A percentile compares a stretch with the other conserved stretches of the same genome.
Evolutionary conservation across 2,888 invertebrate species (phyloP).

Genomic region (Smittia sp.): DNA sequence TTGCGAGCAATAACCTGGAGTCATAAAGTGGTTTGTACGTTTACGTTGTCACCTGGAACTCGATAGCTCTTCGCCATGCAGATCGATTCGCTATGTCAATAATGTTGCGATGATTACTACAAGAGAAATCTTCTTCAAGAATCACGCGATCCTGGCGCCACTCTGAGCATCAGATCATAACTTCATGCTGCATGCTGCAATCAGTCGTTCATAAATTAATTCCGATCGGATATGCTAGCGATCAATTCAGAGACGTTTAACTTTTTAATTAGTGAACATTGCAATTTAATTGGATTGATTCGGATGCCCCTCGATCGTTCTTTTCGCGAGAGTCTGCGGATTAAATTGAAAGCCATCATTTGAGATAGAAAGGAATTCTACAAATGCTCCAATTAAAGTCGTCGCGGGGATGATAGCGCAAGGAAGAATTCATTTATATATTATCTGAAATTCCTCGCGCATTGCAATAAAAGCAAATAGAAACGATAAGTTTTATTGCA

Average conservation of each 20-base stretch:
- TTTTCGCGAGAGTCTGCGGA: no score
- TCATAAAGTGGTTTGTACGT: not conserved
- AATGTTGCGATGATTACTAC: not conserved
- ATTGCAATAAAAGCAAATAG: conserved; percentile 13
- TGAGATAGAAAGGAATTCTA: conserved; percentile 13
- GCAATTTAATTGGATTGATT: not conserved
- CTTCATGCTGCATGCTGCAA: conserved; percentile 1
- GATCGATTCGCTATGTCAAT: not conserved
- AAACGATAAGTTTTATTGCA: not conserved
- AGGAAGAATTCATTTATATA: conserved; percentile 20
- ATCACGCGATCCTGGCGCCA: not conserved
- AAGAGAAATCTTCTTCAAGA: not conserved
- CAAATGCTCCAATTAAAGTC: conserved; percentile 30
- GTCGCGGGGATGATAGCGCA: not conserved
- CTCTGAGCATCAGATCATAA: not conserved
- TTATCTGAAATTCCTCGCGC: conserved; percentile 25
- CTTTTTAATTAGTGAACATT: conserved; percentile 5
- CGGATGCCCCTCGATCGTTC: not conserved
- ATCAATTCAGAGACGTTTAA: not conserved
- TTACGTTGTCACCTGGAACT: no score
- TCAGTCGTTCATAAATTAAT: not conserved
- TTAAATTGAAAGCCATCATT: conserved; percentile 15
- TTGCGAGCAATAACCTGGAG: not conserved
- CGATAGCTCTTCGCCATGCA: not conserved
- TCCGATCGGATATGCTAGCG: not conserved